Evolutionary conservation across 1,140 invertebrate genomes (phyloP).

Genomic region (Drosophila asahinai): DNA sequence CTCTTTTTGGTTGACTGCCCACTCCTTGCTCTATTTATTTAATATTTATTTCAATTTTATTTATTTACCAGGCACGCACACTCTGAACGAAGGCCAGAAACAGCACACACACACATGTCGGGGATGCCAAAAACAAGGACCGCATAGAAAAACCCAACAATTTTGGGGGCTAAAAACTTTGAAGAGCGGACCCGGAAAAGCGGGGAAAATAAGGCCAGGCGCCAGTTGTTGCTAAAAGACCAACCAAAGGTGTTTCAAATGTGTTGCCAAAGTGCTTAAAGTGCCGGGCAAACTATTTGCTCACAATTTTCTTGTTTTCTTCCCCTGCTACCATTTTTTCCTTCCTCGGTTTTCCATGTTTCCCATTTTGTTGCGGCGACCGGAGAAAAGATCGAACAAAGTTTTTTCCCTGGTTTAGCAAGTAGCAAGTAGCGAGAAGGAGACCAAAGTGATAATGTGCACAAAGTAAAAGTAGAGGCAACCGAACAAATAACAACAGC

Average conservation of each 20-base stretch:
- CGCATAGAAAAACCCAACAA: slow-evolving; percentile 30
- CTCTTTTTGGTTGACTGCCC: slow-evolving; percentile 51
- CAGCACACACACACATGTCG: slow-evolving; percentile 7
- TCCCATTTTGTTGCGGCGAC: slow-evolving; percentile 40
- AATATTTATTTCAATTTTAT: slow-evolving; percentile 81
- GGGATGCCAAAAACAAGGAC: slow-evolving; percentile 26
- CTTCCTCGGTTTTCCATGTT: slow-evolving; percentile 17
- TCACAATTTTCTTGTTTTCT: slow-evolving; percentile 52
- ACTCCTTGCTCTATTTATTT: slow-evolving; percentile 70
- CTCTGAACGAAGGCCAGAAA: slow-evolving; percentile 30
- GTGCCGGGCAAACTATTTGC: slow-evolving; percentile 72
- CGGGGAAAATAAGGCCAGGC: slow-evolving; percentile 1
- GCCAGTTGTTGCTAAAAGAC: slow-evolving; percentile 61
- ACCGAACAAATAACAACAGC: slow-evolving; percentile 33
- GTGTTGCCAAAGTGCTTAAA: slow-evolving; percentile 75
- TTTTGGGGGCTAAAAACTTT: slow-evolving; percentile 35
- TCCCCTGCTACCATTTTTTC: not conserved
- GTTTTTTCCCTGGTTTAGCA: slow-evolving; percentile 48
- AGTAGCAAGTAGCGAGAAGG: slow-evolving; percentile 5
- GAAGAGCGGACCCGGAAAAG: slow-evolving; percentile 50
- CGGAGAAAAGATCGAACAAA: slow-evolving; percentile 69
- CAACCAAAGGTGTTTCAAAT: slow-evolving; percentile 79
- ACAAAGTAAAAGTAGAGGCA: slow-evolving; percentile 75
- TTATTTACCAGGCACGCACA: slow-evolving; percentile 62
- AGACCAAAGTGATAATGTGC: slow-evolving; percentile 70